Base-by-base conservation (phyloP, 2,888 invertebrate genomes). In the Drosophila birchii region DNA sequence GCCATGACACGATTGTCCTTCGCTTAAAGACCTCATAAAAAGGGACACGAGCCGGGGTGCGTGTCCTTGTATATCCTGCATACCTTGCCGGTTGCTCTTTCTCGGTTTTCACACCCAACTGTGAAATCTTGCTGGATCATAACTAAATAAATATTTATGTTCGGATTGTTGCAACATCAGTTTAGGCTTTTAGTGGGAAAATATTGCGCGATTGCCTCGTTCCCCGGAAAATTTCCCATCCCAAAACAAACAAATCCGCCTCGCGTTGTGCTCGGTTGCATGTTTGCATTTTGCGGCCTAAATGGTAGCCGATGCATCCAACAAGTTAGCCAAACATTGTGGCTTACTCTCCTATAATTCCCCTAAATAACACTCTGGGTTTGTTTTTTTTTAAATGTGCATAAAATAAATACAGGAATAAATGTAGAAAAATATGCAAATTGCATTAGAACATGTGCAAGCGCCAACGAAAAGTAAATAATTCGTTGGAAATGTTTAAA, bases 141-240 rank as follows among this genome's bases (percentile, higher is more conserved):
- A 75, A 57, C 54, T 85, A 89, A 84, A 87, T 89, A 86, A 86
- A 86, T 85, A 86, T 86, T 86, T 80, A 76, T 81, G 69, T 79
- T 79, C 54, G 68, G 68, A 43, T 51, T 34, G 36, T 29, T 63
- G 57, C 66, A 60, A 60, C 82, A 79, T 69, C 66, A 73, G 78
- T 88, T 86, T 72, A 73, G 87, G 81, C 81, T 88, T 79, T 88
- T 79, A 86, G 78, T 76, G 87, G 84, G 85, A 85, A 82, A 82
- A 68, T n/a, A 61, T 36, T 75, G 39, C 55, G 58, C 38, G 58
- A 60, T 71, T 70, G 63, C 63, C 63, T 51, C 68, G 78, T 66
- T 63, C 59, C 60, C 54, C 59, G 57, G 16, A 47, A 47, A 85
- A 80, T 84, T 86, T 78, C 76, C 43, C 47, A 81, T 18, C 57